Conservation (phyloP, 1,140 invertebrate species). For the roundworm (Caenorhabditis elegans) region WBcel235 BX284604.4:434001-434500, state of each 20-base stretch:
- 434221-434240: constrained; percentile 88
- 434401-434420: constrained; percentile 92
- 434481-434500: constrained; percentile 90
- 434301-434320: constrained; percentile 82
- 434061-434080: too few species aligned
- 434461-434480: constrained; percentile 85
- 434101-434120: too few species aligned
- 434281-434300: constrained; percentile 83
- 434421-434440: constrained; percentile 93
- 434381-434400: constrained; percentile 84
- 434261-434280: constrained; percentile 87
- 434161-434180: constrained; percentile 92
- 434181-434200: constrained; percentile 87
- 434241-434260: constrained; percentile 77
- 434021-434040: too few species aligned
- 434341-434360: constrained; percentile 87
- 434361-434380: constrained; percentile 87
- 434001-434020: too few species aligned
- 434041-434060: too few species aligned
- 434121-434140: constrained; percentile 85
- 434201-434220: constrained; percentile 91
- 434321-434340: constrained; percentile 92
- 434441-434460: constrained; percentile 80
- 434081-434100: too few species aligned
- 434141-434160: constrained; percentile 97